Evolutionary conservation across 2,113 vertebrate genomes (phyloP).

Genomic region (Physeter macrocephalus): DNA sequence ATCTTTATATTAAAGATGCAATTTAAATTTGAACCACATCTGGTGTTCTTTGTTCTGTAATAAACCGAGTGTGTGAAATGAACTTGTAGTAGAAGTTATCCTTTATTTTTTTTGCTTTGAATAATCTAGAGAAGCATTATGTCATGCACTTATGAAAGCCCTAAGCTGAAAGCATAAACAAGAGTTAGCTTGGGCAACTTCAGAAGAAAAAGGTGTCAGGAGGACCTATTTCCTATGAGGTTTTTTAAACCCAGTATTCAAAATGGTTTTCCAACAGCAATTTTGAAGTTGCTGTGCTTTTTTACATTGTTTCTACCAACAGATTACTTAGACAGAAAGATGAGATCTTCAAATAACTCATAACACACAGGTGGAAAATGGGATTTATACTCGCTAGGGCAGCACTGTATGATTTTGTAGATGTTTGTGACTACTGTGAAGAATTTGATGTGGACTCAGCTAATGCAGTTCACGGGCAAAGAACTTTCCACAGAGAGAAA

Average conservation of each 20-base stretch:
- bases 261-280: not conserved
- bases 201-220: not conserved
- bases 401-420: not conserved
- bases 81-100: not conserved
- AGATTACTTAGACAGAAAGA: not conserved
- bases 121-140: not conserved
- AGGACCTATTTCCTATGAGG: not conserved
- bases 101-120: not conserved
- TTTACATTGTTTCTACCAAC: not conserved
- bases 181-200: not conserved
- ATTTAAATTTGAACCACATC: constrained; percentile 23
- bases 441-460: not conserved
- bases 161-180: not conserved
- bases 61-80: not conserved
- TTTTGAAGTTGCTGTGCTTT: not conserved
- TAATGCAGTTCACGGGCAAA: not conserved
- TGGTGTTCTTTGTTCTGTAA: not conserved
- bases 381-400: not conserved
- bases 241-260: not conserved
- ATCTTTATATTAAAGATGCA: not conserved
- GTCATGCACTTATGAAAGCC: not conserved
- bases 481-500: not conserved
- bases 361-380: not conserved
- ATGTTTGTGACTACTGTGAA: not conserved
- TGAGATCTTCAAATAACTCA: not conserved